Evolutionary conservation across 92 coral and sea anemone genomes (phyloP).

Genomic region (Umimayanthus kanabou): DNA sequence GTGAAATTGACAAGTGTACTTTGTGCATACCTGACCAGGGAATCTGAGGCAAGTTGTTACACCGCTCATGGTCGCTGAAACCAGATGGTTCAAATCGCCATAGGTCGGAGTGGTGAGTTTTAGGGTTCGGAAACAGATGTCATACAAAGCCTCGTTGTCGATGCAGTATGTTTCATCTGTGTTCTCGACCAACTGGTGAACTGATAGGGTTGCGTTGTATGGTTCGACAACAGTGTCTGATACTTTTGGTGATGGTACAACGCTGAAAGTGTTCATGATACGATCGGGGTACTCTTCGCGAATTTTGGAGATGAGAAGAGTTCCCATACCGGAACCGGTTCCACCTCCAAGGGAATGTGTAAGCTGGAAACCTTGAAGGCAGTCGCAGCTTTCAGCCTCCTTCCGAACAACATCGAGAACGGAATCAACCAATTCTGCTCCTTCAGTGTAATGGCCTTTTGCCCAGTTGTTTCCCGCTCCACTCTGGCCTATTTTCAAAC

Average conservation of each 20-base stretch:
- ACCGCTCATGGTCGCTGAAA: conserved; percentile 93
- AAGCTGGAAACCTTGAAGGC: conserved; percentile 95
- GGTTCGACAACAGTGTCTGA: conserved; percentile 98
- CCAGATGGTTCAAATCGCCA: conserved; percentile 92
- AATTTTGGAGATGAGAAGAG: conserved; percentile 90
- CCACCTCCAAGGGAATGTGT: conserved; percentile 99
- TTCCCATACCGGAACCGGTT: conserved; percentile 95
- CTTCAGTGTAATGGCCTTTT: conserved; percentile 97
- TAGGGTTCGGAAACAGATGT: conserved; percentile 92
- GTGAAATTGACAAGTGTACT: too few relatives aligned
- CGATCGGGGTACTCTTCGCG: conserved; percentile 96
- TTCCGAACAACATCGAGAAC: conserved; percentile 96
- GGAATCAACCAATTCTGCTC: conserved; percentile 93
- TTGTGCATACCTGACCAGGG: conserved; percentile 85
- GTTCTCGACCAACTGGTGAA: conserved; percentile 90
- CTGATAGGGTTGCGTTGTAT: conserved; percentile 91
- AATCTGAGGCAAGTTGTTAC: conserved; percentile 88
- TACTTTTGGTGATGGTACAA: conserved; percentile 94
- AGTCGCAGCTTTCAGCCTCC: conserved; percentile 97
- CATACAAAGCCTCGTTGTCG: conserved; percentile 92
- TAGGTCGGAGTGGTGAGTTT: conserved; percentile 92
- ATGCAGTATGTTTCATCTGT: conserved; percentile 94
- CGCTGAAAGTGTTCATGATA: conserved; percentile 96
- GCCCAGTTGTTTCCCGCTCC: conserved; percentile 99
- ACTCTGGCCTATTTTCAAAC: conserved; percentile 74